Base-by-base conservation (phyloP, 2,888 invertebrate genomes). In the Bhutanitis thaidina region DNA sequence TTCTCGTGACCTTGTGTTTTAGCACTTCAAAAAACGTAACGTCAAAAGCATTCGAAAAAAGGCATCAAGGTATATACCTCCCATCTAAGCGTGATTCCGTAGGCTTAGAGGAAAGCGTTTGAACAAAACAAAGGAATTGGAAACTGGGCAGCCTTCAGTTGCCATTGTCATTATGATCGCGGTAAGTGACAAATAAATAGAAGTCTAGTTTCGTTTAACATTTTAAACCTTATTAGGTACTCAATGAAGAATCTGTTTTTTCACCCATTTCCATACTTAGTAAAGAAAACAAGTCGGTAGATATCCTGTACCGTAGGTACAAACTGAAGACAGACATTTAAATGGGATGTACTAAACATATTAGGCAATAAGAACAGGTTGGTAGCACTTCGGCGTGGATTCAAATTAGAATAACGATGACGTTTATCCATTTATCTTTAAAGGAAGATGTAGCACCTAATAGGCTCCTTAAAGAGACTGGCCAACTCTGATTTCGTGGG, bases 71-170 rank as follows among this genome's bases (percentile, higher is more conserved):
- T 73, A 75, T 84, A 87, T 86, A 73, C n/a, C 72, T 72, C 73
- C 73, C 78, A 77, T 77, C 79, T 79, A 79, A 67, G 72, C 89
- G 85, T 89, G 72, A 78, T 84, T 88, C 89, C 89, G 86, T 64
- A 70, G 67, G 60, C 69, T 71, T 69, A 77, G 76, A 74, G 75
- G 74, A 62, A 79, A 74, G 69, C 52, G 53, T 60, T 62, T 68
- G 65, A 62, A 64, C 68, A 64, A 76, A 74, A 83, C 81, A 85
- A 86, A 85, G 77, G 74, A 76, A 74, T 80, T 78, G 75, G 80
- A 83, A 79, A 75, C 77, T 65, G 57, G 56, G 55, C 64, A 77
- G 67, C 86, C 85, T 86, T 55, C 58, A 34, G 39, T 47, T 35
- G 43, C 40, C 38, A 20, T 41, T 45, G 27, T 41, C 39, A 34